These are phyloP conservation scores for Geophilus truncorum DNA, from an alignment of 2,888 invertebrate species.

Conservation along the genomic window DNA sequence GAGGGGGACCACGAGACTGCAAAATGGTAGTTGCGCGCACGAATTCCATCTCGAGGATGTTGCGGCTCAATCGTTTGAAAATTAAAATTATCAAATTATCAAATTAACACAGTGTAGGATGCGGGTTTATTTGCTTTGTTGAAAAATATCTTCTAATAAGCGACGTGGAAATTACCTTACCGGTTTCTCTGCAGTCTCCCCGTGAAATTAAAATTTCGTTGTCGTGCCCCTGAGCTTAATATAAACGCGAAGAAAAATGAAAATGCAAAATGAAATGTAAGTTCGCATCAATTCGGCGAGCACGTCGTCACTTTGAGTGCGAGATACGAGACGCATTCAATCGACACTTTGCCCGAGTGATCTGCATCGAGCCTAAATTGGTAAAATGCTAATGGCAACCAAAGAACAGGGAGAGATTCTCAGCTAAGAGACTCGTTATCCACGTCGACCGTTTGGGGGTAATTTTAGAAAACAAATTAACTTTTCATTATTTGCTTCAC, in stretches of 20 bases:
- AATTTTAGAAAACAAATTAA: not conserved
- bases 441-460: not conserved
- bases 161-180: too few relatives aligned
- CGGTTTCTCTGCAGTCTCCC: too few relatives aligned
- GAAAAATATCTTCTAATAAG: too few relatives aligned
- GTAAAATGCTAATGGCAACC: not conserved
- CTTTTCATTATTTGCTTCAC: too few relatives aligned
- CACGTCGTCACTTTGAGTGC: not conserved
- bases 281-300: not conserved
- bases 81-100: too few relatives aligned
- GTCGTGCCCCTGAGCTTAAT: too few relatives aligned
- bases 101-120: too few relatives aligned
- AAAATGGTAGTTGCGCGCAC: not conserved
- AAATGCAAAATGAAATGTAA: not conserved
- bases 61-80: not conserved
- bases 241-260: not conserved
- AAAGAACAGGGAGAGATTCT: not conserved
- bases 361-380: not conserved
- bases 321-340: not conserved
- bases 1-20: not conserved
- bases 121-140: too few relatives aligned
- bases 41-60: too few relatives aligned
- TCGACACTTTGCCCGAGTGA: not conserved
- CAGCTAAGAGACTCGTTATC: not conserved
- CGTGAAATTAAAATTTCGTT: too few relatives aligned